A percentile compares a stretch with the other conserved stretches of the same genome.
Evolutionary conservation across 2,888 invertebrate species (phyloP).

Genomic region (Eupithecia abbreviata): DNA sequence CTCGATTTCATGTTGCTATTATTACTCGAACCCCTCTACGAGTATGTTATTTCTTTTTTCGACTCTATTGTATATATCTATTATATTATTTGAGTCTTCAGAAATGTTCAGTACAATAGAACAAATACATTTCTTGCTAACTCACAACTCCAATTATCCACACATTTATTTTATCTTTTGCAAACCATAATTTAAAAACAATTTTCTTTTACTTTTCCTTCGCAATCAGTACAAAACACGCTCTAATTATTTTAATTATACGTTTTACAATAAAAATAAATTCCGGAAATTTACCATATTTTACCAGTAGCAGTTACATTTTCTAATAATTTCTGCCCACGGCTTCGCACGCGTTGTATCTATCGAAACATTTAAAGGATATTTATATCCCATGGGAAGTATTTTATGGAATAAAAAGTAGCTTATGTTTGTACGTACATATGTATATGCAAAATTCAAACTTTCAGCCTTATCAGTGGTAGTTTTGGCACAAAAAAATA

Average conservation of each 20-base stretch:
- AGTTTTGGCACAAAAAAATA: no score
- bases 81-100: neutral
- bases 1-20: no score
- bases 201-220: neutral
- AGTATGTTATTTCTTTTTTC: neutral
- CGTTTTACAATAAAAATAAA: neutral
- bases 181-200: constrained; percentile 11
- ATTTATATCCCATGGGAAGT: no score
- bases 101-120: neutral
- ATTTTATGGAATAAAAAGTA: no score
- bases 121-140: neutral
- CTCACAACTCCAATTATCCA: neutral
- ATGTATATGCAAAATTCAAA: no score
- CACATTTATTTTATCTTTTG: neutral
- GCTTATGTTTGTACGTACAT: no score
- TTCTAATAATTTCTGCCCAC: neutral
- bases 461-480: no score
- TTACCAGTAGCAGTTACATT: neutral
- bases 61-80: no score
- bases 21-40: neutral
- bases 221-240: constrained; percentile 4
- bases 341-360: no score
- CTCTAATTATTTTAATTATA: constrained; percentile 10
- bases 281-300: neutral
- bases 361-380: no score